Evolutionary conservation across 2,113 vertebrate genomes (phyloP).

Genomic region (Poicephalus meyeri): DNA sequence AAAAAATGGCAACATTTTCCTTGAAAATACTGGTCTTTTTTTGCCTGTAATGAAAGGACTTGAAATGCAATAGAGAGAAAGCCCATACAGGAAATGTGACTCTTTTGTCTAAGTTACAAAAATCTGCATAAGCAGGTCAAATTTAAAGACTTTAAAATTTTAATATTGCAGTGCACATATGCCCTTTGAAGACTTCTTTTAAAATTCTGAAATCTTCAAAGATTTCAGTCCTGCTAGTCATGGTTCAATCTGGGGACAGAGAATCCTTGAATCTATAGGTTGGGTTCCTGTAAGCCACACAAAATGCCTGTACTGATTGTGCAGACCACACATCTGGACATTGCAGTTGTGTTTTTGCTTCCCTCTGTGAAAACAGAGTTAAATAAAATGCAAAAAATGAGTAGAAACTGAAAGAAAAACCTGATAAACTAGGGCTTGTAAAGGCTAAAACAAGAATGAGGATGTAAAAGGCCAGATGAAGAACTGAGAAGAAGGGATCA

Average conservation of each 20-base stretch:
- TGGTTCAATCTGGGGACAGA: neutral
- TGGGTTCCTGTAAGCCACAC: neutral
- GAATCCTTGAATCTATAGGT: neutral
- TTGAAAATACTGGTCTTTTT: neutral
- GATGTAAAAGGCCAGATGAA: neutral
- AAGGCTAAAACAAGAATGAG: neutral
- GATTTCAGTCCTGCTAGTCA: neutral
- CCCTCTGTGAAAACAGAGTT: neutral
- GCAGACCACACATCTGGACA: neutral
- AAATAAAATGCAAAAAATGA: neutral
- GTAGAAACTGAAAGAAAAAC: neutral
- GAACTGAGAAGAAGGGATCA: neutral
- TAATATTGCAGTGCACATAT: neutral
- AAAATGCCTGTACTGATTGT: neutral
- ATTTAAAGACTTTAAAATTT: neutral
- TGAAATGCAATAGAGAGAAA: neutral
- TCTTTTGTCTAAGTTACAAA: neutral
- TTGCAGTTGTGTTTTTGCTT: neutral
- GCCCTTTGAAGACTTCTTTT: neutral
- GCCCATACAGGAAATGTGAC: accelerated
- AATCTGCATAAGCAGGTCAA: neutral
- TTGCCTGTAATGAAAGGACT: neutral
- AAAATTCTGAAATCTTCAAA: neutral
- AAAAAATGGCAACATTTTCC: accelerated
- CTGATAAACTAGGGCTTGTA: neutral